phyloP scores from a whole-genome alignment of 2,113 vertebrate species.

The Sarotherodon lohbergeri region DNA sequence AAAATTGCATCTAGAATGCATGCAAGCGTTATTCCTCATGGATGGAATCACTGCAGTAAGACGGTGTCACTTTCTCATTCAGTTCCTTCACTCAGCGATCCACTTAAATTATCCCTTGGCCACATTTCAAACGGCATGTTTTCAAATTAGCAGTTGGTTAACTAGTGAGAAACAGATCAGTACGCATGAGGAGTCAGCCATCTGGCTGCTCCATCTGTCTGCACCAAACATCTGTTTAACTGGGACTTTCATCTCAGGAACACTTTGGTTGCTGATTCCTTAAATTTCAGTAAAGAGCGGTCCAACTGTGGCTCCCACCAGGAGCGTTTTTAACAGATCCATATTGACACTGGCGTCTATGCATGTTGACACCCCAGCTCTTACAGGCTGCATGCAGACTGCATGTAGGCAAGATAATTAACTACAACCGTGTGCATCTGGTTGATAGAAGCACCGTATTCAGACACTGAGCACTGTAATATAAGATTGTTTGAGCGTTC shows the following conservation, averaged over 20 bases:
- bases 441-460: neutral
- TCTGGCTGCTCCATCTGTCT: neutral
- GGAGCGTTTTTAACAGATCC: neutral
- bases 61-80: neutral
- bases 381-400: neutral
- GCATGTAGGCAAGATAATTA: neutral
- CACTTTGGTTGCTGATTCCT: neutral
- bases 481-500: accelerated
- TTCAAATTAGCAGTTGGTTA: neutral
- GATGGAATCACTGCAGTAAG: neutral
- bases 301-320: neutral
- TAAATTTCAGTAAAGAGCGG: neutral
- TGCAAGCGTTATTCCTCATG: accelerated
- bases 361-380: accelerated
- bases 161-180: neutral
- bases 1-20: neutral
- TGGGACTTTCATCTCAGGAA: neutral
- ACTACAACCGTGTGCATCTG: accelerated
- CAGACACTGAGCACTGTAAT: neutral
- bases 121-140: neutral
- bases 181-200: neutral
- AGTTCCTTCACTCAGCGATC: neutral
- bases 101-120: neutral
- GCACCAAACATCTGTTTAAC: neutral
- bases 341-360: accelerated